Conservation (phyloP, 2,888 invertebrate species). For the Cataglyphis rosenhaueri region DNA sequence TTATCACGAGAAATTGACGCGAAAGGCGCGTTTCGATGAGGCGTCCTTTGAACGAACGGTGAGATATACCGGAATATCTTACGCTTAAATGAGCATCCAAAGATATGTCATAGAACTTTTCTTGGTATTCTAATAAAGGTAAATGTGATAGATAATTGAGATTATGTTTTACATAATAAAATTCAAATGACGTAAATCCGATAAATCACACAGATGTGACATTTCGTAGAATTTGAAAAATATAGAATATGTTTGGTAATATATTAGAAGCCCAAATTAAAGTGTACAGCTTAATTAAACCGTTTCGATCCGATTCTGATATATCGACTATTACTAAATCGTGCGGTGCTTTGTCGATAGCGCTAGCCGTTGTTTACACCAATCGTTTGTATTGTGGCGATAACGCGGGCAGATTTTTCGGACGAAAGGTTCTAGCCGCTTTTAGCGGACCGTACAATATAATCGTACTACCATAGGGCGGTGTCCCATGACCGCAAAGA, state of each 20-base stretch:
- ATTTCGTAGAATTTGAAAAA: neutral
- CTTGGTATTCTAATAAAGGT: neutral
- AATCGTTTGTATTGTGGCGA: conserved; percentile 59
- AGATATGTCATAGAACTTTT: neutral
- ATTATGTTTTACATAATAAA: neutral
- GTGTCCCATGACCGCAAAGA: conserved; percentile 73
- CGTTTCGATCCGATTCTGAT: conserved; percentile 12
- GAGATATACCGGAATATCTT: neutral
- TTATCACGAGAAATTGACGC: conserved; percentile 15
- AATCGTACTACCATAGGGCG: conserved; percentile 69
- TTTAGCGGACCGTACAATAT: conserved; percentile 67
- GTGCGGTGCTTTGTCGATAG: conserved; percentile 31
- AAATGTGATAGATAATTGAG: neutral
- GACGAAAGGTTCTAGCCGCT: conserved; percentile 51
- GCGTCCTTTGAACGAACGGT: neutral
- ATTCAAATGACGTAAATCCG: neutral
- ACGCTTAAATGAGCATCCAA: neutral
- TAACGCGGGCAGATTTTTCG: conserved; percentile 67
- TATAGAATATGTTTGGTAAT: neutral
- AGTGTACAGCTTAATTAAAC: neutral
- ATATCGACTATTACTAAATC: conserved; percentile 1
- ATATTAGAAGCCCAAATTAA: neutral
- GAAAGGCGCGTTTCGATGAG: neutral
- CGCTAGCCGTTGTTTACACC: conserved; percentile 56
- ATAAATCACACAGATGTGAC: neutral